Conservation (phyloP, 2,113 vertebrate genomes). For the Callipepla squamata region DNA sequence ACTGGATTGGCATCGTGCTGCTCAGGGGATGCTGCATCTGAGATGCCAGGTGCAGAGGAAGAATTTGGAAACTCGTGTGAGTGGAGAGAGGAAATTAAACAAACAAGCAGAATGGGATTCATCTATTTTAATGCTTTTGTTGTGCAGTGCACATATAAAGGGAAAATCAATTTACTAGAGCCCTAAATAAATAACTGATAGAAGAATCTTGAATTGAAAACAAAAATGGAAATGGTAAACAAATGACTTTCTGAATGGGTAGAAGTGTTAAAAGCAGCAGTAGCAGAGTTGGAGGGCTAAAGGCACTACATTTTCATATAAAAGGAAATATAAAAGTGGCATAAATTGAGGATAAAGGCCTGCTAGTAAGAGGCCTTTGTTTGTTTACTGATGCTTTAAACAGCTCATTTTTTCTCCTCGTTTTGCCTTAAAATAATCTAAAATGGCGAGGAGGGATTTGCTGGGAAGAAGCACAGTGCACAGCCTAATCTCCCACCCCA, state of each 20-base stretch:
- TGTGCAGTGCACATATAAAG: background rate
- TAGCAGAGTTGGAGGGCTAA: background rate
- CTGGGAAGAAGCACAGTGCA: background rate
- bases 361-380: conserved; percentile 34
- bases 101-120: background rate
- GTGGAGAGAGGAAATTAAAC: background rate
- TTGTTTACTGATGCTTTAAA: conserved; percentile 59
- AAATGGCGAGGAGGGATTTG: conserved; percentile 40
- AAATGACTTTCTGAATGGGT: conserved; percentile 20
- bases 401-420: conserved; percentile 32
- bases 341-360: conserved; percentile 59
- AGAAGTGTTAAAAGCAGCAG: conserved; percentile 10
- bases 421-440: conserved; percentile 60
- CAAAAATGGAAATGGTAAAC: conserved; percentile 42
- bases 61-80: background rate
- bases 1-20: rapidly evolving
- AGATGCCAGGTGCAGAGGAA: background rate
- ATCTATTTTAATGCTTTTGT: background rate
- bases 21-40: background rate
- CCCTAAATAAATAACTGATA: conserved; percentile 59
- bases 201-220: conserved; percentile 22
- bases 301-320: conserved; percentile 44
- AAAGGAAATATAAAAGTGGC: conserved; percentile 54
- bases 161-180: conserved; percentile 62
- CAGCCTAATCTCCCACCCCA: conserved; percentile 48